Conservation (phyloP, 2,888 invertebrate genomes). For the Caenorhabditis wallacei region DNA sequence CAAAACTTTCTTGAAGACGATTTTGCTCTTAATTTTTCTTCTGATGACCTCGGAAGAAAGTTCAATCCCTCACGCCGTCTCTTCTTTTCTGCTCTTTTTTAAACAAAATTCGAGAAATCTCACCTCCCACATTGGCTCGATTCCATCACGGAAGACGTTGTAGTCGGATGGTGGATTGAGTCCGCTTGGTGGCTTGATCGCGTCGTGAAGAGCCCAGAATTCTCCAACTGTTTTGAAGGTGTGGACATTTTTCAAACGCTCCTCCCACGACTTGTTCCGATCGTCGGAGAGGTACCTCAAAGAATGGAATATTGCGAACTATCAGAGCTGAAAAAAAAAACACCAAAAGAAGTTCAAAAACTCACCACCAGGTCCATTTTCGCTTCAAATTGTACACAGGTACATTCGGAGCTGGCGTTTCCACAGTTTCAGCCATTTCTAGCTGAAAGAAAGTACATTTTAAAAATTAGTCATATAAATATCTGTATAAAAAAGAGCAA, state of each 20-base stretch:
- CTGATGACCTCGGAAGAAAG: no score
- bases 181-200: conserved; percentile 86
- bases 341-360: conserved; percentile 5
- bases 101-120: background rate
- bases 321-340: background rate
- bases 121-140: conserved; percentile 86
- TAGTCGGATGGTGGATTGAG: conserved; percentile 79
- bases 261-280: conserved; percentile 89
- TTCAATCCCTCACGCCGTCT: no score
- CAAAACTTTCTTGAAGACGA: no score
- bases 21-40: no score
- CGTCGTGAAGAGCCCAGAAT: conserved; percentile 97
- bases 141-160: conserved; percentile 84
- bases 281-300: conserved; percentile 74
- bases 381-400: conserved; percentile 3
- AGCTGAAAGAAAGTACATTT: background rate
- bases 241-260: conserved; percentile 94
- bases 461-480: background rate
- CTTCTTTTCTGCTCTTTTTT: background rate
- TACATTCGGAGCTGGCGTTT: background rate
- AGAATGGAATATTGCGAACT: background rate
- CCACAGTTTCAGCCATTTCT: background rate
- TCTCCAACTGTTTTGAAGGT: conserved; percentile 97
- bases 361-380: conserved; percentile 50
- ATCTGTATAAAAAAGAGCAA: background rate